A percentile compares a stretch with the other conserved stretches of the same genome.
phyloP scores from a whole-genome alignment of 2,888 invertebrate species.

The Drosophila lacicola region DNA sequence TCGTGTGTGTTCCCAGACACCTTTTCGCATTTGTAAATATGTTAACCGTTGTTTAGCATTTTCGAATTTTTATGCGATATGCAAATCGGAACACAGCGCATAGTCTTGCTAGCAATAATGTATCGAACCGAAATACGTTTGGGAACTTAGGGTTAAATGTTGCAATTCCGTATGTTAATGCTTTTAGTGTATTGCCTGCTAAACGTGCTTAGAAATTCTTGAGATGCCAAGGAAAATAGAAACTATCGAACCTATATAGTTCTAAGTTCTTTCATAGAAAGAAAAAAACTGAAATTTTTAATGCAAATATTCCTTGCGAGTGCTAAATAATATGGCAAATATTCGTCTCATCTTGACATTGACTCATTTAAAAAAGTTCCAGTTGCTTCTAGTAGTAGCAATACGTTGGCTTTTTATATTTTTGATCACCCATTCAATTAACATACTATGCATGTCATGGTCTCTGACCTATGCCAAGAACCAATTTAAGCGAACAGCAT shows the following conservation, averaged over 20 bases:
- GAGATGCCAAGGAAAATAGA: too few relatives aligned
- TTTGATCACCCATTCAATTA: slow-evolving; percentile 22
- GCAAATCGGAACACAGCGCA: slow-evolving; percentile 4
- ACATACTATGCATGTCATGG: slow-evolving; percentile 43
- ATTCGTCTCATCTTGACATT: too few relatives aligned
- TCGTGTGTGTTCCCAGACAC: not conserved
- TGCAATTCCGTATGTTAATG: not conserved
- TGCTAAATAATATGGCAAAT: too few relatives aligned
- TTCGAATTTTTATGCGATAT: slow-evolving; percentile 14
- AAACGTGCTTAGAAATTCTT: too few relatives aligned
- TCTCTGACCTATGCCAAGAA: slow-evolving; percentile 57
- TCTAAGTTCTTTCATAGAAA: too few relatives aligned
- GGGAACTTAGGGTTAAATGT: not conserved
- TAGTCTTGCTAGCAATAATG: not conserved
- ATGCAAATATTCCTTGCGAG: too few relatives aligned
- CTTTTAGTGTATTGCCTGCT: not conserved
- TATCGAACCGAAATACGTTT: not conserved
- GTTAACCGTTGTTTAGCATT: not conserved
- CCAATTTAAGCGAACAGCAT: slow-evolving; percentile 32
- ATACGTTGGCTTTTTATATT: not conserved
- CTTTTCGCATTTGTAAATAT: slow-evolving; percentile 6
- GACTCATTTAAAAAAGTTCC: too few relatives aligned
- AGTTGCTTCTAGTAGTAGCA: too few relatives aligned
- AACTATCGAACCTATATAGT: too few relatives aligned
- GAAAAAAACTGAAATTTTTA: too few relatives aligned